phyloP scores from a whole-genome alignment of 2,113 vertebrate genomes.

The Stigmatopora nigra region DNA sequence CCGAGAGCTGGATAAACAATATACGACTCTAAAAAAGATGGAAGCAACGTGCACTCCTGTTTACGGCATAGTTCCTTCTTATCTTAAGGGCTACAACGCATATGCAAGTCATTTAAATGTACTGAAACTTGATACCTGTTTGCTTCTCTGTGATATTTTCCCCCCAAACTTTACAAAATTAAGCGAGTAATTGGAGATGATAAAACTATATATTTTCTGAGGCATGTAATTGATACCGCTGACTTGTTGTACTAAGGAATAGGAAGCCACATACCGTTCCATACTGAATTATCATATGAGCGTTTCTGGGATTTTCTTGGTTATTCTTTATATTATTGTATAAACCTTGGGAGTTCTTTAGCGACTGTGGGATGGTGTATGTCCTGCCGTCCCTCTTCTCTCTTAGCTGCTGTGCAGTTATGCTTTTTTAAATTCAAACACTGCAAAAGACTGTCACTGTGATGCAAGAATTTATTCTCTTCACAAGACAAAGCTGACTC shows the following conservation, averaged over 20 bases:
- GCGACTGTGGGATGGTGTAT: conserved; percentile 34
- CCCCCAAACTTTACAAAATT: background rate
- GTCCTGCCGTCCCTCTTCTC: conserved; percentile 44
- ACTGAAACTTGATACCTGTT: background rate
- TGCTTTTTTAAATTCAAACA: conserved; percentile 21
- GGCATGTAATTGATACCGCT: conserved; percentile 13
- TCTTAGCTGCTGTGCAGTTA: conserved; percentile 69
- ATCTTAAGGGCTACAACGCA: conserved; percentile 42
- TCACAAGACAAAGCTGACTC: conserved; percentile 16
- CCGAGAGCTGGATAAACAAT: conserved; percentile 15
- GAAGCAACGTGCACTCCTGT: conserved; percentile 15
- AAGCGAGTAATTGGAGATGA: conserved; percentile 2
- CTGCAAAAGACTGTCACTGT: conserved; percentile 43
- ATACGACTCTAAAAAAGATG: conserved; percentile 6
- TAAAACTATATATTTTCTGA: conserved; percentile 16
- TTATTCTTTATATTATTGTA: conserved; percentile 23
- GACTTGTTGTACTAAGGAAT: conserved; percentile 23
- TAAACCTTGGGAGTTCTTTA: conserved; percentile 23
- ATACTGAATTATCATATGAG: conserved; percentile 20
- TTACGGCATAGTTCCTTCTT: conserved; percentile 8
- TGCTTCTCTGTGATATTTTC: background rate
- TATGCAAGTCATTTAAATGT: conserved; percentile 20
- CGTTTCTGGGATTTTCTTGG: conserved; percentile 6
- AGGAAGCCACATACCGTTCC: conserved; percentile 11
- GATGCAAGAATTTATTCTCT: conserved; percentile 25